A percentile compares a stretch with the other conserved stretches of the same genome.
Conservation (phyloP, 2,888 invertebrate species). For the Scaptomyza parva region DNA sequence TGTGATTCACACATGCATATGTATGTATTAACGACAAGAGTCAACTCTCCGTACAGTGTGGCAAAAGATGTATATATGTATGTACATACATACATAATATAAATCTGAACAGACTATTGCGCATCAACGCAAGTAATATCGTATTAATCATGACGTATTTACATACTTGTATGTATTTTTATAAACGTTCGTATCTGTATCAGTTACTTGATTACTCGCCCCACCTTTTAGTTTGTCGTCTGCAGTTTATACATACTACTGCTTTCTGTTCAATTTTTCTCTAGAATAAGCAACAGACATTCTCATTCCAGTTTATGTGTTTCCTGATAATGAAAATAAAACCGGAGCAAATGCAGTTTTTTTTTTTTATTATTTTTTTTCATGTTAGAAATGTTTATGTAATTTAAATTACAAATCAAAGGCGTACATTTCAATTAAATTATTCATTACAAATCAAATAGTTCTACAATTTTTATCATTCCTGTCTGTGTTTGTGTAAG, state of each 20-base stretch:
- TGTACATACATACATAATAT: neutral
- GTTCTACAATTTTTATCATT: slow-evolving; percentile 67
- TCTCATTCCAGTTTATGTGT: neutral
- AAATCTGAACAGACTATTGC: slow-evolving; percentile 47
- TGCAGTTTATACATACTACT: slow-evolving; percentile 12
- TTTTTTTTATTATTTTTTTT: slow-evolving; percentile 57
- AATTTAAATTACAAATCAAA: slow-evolving; percentile 78
- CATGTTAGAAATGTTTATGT: slow-evolving; percentile 77
- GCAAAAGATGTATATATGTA: slow-evolving; percentile 8
- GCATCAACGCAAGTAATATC: slow-evolving; percentile 46
- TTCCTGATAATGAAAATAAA: slow-evolving; percentile 40
- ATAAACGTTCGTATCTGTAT: neutral
- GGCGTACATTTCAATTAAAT: slow-evolving; percentile 75
- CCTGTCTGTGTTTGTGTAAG: slow-evolving; percentile 37
- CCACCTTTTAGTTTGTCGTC: neutral
- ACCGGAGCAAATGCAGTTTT: slow-evolving; percentile 15
- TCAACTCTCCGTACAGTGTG: slow-evolving; percentile 29
- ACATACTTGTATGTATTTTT: slow-evolving; percentile 3
- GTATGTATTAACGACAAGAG: too few species aligned
- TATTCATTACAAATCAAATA: slow-evolving; percentile 80
- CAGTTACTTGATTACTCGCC: slow-evolving; percentile 20
- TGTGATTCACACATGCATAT: slow-evolving; percentile 27
- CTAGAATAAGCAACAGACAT: neutral
- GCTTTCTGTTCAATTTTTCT: slow-evolving; percentile 10
- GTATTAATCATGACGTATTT: slow-evolving; percentile 1